These are phyloP conservation scores for Trichogramma dendrolimi DNA, from an alignment of 2,888 invertebrate species.

Conservation along the genomic window DNA sequence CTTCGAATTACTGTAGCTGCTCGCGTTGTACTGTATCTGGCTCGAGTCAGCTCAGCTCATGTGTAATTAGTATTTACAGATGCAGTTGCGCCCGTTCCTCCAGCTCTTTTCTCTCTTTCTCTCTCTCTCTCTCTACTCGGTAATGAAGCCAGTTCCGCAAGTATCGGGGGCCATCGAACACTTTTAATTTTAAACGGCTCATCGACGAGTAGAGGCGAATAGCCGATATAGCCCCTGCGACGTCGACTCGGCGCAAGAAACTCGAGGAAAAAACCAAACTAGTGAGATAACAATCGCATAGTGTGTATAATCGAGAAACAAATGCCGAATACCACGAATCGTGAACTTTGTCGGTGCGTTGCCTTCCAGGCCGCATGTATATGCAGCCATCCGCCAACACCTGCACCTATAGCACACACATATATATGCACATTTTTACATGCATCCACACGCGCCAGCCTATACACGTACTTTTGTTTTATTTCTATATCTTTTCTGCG, in stretches of 20 bases:
- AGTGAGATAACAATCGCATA: slow-evolving; percentile 43
- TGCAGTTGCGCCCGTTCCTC: slow-evolving; percentile 46
- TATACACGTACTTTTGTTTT: too few species aligned
- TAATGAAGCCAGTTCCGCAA: too few species aligned
- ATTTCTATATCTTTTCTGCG: too few species aligned
- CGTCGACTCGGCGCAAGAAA: slow-evolving; percentile 15
- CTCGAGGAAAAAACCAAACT: slow-evolving; percentile 16
- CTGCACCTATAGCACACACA: slow-evolving; percentile 30
- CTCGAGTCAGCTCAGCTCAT: slow-evolving; percentile 6
- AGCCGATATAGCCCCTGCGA: too few species aligned
- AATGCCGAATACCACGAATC: slow-evolving; percentile 46
- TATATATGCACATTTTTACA: slow-evolving; percentile 15
- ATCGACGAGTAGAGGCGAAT: too few species aligned
- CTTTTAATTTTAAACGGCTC: too few species aligned
- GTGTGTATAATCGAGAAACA: slow-evolving; percentile 45
- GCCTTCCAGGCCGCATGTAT: slow-evolving; percentile 28
- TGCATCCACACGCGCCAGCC: too few species aligned
- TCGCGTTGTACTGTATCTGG: background rate
- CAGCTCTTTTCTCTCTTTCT: slow-evolving; percentile 51
- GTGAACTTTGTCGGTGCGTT: slow-evolving; percentile 45
- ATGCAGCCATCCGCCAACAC: slow-evolving; percentile 44
- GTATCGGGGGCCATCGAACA: too few species aligned
- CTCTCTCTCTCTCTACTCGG: background rate
- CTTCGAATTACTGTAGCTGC: slow-evolving; percentile 37
- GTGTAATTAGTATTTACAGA: slow-evolving; percentile 50